phyloP scores from a whole-genome alignment of 1,140 invertebrate genomes.

The Anastrepha obliqua region DNA sequence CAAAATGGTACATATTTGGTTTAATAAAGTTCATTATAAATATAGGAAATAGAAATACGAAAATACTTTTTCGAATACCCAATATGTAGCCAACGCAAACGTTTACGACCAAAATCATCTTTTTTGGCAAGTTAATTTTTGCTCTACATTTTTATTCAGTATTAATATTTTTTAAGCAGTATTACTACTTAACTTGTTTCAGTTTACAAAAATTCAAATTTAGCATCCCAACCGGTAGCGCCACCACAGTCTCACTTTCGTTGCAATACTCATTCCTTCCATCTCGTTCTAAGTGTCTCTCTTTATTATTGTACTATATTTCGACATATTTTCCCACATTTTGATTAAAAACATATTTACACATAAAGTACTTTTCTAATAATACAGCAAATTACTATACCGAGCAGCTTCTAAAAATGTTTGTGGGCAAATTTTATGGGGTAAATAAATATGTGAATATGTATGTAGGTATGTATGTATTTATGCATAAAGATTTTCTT shows the following conservation, averaged over 20 bases:
- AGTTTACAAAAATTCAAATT: not conserved
- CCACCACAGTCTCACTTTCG: conserved; percentile 9
- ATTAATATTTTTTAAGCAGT: too few relatives aligned
- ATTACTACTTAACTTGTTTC: too few relatives aligned
- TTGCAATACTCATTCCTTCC: not conserved
- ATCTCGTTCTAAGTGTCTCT: not conserved
- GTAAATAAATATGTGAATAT: not conserved
- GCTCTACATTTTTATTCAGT: too few relatives aligned
- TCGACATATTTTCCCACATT: not conserved
- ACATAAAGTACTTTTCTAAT: not conserved
- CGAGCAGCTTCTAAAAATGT: not conserved
- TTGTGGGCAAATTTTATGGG: conserved; percentile 18
- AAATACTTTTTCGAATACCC: too few relatives aligned
- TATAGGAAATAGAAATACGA: too few relatives aligned
- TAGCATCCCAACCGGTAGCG: not conserved
- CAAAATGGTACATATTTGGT: too few relatives aligned
- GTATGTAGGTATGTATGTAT: not conserved
- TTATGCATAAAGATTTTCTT: conserved; percentile 10
- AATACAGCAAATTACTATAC: conserved; percentile 1
- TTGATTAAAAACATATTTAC: not conserved
- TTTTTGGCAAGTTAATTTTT: too few relatives aligned
- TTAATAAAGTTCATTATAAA: too few relatives aligned
- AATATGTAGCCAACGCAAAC: too few relatives aligned
- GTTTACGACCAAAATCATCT: too few relatives aligned
- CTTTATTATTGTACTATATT: not conserved